Conservation (phyloP, 2,797 vertebrate species). For the Ceryle rudis region DNA sequence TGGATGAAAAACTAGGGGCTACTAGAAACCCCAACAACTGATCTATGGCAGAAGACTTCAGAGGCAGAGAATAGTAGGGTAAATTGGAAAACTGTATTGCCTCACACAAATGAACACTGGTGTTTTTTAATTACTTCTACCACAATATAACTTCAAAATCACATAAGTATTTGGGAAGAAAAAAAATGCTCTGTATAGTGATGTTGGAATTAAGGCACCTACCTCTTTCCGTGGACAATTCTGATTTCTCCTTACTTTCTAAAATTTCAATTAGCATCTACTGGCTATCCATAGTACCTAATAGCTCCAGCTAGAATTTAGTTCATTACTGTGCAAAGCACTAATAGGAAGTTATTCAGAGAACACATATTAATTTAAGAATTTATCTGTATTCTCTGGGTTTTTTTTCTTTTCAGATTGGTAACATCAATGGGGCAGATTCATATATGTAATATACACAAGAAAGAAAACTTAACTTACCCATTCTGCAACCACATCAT, state of each 20-base stretch:
- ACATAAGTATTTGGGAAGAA: not conserved
- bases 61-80: not conserved
- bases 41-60: not conserved
- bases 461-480: constrained; percentile 79
- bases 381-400: not conserved
- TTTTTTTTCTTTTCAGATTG: not conserved
- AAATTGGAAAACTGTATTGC: not conserved
- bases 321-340: not conserved
- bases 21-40: not conserved
- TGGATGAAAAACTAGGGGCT: not conserved
- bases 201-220: not conserved
- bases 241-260: not conserved
- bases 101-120: not conserved
- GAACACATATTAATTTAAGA: not conserved
- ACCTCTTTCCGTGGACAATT: not conserved
- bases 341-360: not conserved
- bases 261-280: not conserved
- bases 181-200: not conserved
- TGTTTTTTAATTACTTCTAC: not conserved
- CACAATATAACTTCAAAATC: not conserved
- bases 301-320: not conserved
- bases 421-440: not conserved
- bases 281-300: not conserved
- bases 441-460: not conserved
- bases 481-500: constrained; percentile 82